Evolutionary conservation across 2,113 vertebrate genomes (phyloP), one percentile per base, ranked within the genome.

Genomic region (Poeciliopsis prolifica): DNA sequence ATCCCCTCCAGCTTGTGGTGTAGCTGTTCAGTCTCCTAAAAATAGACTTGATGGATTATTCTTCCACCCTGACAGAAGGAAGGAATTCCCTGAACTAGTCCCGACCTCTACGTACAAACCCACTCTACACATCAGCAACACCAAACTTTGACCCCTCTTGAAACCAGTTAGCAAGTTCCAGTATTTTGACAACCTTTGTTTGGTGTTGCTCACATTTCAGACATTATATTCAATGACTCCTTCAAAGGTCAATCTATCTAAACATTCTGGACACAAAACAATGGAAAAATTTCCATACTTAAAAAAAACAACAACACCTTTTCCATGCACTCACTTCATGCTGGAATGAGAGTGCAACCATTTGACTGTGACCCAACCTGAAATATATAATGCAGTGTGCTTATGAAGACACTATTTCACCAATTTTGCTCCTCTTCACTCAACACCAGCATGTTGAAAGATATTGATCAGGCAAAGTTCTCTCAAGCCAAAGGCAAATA

Each of bases 31-130:
- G 76, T 80, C 82, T 79, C 80, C 80, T 89, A 92, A 90, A 92
- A 89, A 86, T 75, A 88, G 82, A 81, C 88, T 84, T 89, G 87
- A 92, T 87, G 80, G 88, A 92, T 92, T 87, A 79, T 72, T 77
- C 78, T 87, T 78, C 80, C 81, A 69, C 60, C 80, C 68, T 83
- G 86, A 89, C 78, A 62, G 78, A 77, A 70, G 67, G 81, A 11
- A 77, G 87, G 87, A 80, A 92, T 82, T 90, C 88, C 89, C 89
- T 74, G 84, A 85, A 88, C 85, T 75, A 62, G 67, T 78, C 61
- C 68, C 62, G 19, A 19, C 51, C 63, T 51, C 70, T 30, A 33
- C 77, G 67, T 29, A 68, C 69, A 78, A 63, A 63, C 69, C 33
- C 35, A 3, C 28, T 60, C 51, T 31, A 19, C 40, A 17, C 73